phyloP scores from a whole-genome alignment of 2,113 vertebrate genomes.

The Cyphomyrus plagiostoma region DNA sequence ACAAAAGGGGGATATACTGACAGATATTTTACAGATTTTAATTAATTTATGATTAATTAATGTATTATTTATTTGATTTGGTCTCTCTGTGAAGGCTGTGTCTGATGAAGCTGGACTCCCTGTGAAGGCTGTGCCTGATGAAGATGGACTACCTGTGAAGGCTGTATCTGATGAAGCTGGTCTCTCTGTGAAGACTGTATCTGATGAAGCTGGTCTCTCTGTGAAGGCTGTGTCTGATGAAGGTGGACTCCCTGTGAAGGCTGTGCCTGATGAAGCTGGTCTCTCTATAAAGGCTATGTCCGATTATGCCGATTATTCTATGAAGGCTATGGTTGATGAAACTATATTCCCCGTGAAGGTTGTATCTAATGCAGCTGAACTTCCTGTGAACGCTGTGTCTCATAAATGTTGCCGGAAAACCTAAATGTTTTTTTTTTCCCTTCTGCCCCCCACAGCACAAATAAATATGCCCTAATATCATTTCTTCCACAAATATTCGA shows the following conservation, averaged over 20 bases:
- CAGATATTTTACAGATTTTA: not conserved
- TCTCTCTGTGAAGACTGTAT: not conserved
- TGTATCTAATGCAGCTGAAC: not conserved
- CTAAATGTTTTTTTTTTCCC: not conserved
- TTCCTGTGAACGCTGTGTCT: not conserved
- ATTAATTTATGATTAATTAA: not conserved
- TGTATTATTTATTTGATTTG: not conserved
- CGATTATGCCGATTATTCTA: not conserved
- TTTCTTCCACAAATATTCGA: not conserved
- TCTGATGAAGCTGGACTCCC: not conserved
- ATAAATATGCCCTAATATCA: constrained; percentile 1
- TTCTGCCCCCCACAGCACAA: not conserved
- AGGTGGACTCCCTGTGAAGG: not conserved
- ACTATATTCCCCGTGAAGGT: not conserved
- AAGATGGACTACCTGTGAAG: not conserved
- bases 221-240: not conserved
- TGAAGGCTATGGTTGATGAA: not conserved
- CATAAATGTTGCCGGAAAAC: not conserved
- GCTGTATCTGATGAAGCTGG: not conserved
- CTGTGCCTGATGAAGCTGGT: not conserved
- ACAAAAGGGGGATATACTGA: not conserved
- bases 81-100: not conserved
- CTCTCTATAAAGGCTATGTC: not conserved
- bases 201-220: not conserved
- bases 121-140: not conserved